Percentiles rank a stretch among this genome's conserved stretches.
phyloP scores from a whole-genome alignment of 2,888 invertebrate species.

The Sinotaia quadrata region DNA sequence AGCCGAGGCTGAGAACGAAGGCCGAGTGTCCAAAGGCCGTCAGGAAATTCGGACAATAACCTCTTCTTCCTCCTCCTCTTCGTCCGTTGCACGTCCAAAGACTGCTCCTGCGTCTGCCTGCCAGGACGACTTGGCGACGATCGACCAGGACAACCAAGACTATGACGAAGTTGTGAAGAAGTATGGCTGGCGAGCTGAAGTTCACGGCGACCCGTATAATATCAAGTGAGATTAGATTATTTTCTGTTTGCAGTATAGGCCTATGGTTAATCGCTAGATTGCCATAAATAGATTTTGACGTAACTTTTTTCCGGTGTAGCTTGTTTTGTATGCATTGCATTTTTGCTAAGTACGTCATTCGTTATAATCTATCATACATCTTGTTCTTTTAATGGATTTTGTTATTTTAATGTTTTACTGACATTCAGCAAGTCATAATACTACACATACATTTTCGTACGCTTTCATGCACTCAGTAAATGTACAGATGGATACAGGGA shows the following conservation, averaged over 20 bases:
- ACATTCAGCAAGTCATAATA: too few relatives aligned
- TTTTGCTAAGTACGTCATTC: too few relatives aligned
- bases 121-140: conserved; percentile 5
- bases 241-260: neutral
- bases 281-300: too few relatives aligned
- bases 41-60: neutral
- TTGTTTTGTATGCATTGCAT: too few relatives aligned
- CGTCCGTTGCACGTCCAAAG: neutral
- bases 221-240: conserved; percentile 34
- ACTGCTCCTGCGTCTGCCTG: conserved; percentile 7
- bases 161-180: conserved; percentile 38
- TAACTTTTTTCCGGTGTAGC: too few relatives aligned
- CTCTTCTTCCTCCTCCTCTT: neutral
- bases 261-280: too few relatives aligned
- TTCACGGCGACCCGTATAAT: conserved; percentile 37
- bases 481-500: too few relatives aligned
- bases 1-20: conserved; percentile 8
- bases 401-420: too few relatives aligned
- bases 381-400: too few relatives aligned
- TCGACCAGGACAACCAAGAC: conserved; percentile 6
- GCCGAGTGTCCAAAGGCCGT: neutral
- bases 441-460: too few relatives aligned
- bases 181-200: conserved; percentile 61
- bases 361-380: too few relatives aligned
- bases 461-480: too few relatives aligned